Evolutionary conservation across 1,140 invertebrate species (phyloP).

Genomic region (Eumaeus atala): DNA sequence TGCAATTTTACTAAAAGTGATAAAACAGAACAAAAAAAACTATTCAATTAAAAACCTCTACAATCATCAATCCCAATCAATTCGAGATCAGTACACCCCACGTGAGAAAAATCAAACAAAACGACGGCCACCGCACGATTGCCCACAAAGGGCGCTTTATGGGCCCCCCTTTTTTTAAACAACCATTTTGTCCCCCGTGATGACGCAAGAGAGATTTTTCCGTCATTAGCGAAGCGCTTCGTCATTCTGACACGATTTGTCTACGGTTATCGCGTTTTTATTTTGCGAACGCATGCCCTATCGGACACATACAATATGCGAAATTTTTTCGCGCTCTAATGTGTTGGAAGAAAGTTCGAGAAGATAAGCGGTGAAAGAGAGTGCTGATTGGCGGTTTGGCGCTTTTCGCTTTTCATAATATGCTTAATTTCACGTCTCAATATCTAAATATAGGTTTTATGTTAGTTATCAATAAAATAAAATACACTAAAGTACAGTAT

Average conservation of each 20-base stretch:
- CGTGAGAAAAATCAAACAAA: conserved; percentile 63
- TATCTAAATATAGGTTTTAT: too few relatives aligned
- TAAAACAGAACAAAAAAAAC: conserved; percentile 13
- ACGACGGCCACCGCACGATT: conserved; percentile 43
- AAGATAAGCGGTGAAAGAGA: conserved; percentile 59
- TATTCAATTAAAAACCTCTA: conserved; percentile 13
- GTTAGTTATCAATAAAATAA: too few relatives aligned
- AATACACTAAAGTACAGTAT: too few relatives aligned
- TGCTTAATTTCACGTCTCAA: too few relatives aligned
- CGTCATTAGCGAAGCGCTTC: conserved; percentile 60
- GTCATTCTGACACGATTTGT: conserved; percentile 65
- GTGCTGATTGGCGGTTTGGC: conserved; percentile 40
- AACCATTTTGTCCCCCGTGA: conserved; percentile 36
- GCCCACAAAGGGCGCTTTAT: conserved; percentile 46
- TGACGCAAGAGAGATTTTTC: conserved; percentile 53
- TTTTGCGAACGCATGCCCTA: conserved; percentile 47
- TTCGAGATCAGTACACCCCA: conserved; percentile 42
- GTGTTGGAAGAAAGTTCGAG: conserved; percentile 59
- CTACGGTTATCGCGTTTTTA: conserved; percentile 61
- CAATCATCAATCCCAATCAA: conserved; percentile 69
- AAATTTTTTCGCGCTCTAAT: conserved; percentile 55
- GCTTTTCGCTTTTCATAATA: conserved; percentile 10
- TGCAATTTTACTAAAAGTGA: too few relatives aligned
- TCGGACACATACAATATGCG: conserved; percentile 63
- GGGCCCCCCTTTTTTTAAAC: conserved; percentile 44